Conservation (phyloP, 2,113 vertebrate species). For the Addax nasomaculatus region DNA sequence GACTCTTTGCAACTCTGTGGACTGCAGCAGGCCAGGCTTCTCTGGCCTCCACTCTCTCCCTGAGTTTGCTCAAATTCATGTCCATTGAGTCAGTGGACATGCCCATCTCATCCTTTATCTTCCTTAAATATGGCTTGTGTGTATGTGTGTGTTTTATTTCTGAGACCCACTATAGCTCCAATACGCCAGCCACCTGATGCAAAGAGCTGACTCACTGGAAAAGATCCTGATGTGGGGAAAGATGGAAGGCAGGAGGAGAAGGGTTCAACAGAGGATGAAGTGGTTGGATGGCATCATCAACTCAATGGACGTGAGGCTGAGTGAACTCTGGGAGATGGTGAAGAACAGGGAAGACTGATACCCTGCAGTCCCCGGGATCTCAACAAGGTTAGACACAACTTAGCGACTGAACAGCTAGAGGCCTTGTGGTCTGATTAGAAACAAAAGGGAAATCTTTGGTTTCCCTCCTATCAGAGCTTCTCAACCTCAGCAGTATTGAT, state of each 20-base stretch:
- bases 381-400: neutral
- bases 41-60: neutral
- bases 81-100: neutral
- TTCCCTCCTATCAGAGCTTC: neutral
- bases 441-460: neutral
- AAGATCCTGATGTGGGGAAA: neutral
- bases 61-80: neutral
- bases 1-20: neutral
- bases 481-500: rapidly evolving
- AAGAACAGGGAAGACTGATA: neutral
- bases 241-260: neutral
- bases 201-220: neutral
- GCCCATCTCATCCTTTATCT: neutral
- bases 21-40: neutral
- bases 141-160: neutral
- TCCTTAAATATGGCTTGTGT: neutral
- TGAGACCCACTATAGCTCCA: neutral
- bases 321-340: neutral
- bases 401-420: neutral
- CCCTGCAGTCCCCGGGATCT: neutral
- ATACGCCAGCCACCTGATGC: neutral
- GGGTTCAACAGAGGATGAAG: neutral
- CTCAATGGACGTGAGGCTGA: neutral
- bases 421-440: neutral
- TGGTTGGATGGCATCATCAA: neutral